Conservation (phyloP, 2,797 vertebrate genomes). For the Brachymystax lenok region DNA sequence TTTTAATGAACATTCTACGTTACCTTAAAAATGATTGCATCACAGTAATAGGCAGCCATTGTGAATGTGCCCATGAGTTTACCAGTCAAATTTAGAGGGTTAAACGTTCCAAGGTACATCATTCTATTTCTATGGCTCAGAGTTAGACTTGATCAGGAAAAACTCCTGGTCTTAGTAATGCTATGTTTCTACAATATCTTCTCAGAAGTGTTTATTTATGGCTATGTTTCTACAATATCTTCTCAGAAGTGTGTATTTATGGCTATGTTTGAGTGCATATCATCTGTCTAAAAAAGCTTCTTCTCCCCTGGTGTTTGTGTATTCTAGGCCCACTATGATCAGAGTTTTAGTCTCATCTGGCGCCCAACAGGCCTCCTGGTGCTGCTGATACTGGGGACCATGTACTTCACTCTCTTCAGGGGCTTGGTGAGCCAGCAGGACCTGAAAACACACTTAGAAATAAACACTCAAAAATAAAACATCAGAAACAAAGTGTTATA, state of each 20-base stretch:
- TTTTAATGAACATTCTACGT: no score
- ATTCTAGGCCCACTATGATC: conserved; percentile 77
- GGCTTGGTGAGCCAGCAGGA: conserved; percentile 78
- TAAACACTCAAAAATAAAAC: background rate
- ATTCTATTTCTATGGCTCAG: no score
- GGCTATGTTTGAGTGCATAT: no score
- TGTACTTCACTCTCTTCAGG: conserved; percentile 84
- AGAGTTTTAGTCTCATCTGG: conserved; percentile 78
- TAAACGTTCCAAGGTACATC: no score
- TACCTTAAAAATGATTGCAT: no score
- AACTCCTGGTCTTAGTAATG: background rate
- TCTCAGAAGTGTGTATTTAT: background rate
- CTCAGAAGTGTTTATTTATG: background rate
- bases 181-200: background rate
- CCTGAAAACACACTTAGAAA: background rate
- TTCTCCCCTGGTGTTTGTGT: background rate
- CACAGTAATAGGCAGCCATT: no score
- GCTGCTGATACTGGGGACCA: conserved; percentile 71
- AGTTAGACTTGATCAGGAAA: background rate
- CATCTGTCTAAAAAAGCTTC: background rate
- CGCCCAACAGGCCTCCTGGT: conserved; percentile 80
- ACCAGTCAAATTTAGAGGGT: no score
- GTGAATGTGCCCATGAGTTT: no score
- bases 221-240: background rate
- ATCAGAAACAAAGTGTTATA: background rate